Evolutionary conservation across 1,140 invertebrate species (phyloP).

Genomic region (Halesus radiatus): DNA sequence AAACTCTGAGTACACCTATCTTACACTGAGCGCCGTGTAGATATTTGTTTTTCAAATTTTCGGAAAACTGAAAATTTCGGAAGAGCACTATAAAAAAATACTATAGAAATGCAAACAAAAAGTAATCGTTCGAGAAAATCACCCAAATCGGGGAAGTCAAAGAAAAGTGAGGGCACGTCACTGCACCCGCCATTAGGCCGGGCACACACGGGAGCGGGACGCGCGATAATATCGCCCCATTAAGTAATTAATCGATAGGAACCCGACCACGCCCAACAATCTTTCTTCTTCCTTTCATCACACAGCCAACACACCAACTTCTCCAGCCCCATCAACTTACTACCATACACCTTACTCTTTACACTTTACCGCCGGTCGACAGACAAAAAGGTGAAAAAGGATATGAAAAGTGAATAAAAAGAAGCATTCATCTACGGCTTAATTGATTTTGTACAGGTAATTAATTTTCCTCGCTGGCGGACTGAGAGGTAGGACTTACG

Average conservation of each 20-base stretch:
- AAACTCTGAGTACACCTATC: too few relatives aligned
- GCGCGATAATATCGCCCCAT: conserved; percentile 43
- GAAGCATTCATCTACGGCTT: not conserved
- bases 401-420: not conserved
- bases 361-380: not conserved
- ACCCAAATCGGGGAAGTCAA: not conserved
- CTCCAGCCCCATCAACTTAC: not conserved
- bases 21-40: too few relatives aligned
- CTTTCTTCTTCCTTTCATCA: conserved; percentile 53
- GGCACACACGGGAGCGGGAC: not conserved
- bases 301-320: not conserved
- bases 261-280: conserved; percentile 51
- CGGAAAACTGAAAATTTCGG: too few relatives aligned
- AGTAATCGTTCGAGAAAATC: too few relatives aligned
- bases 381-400: not conserved
- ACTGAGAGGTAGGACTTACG: too few relatives aligned
- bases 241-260: conserved; percentile 56
- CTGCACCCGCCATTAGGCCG: not conserved
- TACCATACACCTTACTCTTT: too few relatives aligned
- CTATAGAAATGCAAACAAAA: too few relatives aligned
- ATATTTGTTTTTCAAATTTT: too few relatives aligned
- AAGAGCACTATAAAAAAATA: too few relatives aligned
- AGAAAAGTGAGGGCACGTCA: too few relatives aligned
- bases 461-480: not conserved
- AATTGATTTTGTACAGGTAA: not conserved